Evolutionary conservation across 2,888 invertebrate genomes (phyloP).

Genomic region (Cryptus viduatorius): DNA sequence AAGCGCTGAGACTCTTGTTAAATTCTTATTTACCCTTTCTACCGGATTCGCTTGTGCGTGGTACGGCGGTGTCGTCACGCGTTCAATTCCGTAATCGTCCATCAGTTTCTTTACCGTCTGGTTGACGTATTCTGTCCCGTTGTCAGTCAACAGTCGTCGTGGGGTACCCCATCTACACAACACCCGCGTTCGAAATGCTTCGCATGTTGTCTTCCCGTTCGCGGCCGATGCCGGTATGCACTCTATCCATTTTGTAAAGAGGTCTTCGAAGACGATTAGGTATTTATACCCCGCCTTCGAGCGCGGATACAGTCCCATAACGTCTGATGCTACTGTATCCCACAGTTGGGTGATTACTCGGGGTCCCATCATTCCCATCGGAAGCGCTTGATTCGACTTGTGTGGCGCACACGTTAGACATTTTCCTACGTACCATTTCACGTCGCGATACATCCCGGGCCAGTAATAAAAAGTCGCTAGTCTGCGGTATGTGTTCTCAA

Average conservation of each 20-base stretch:
- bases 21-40: too few relatives aligned
- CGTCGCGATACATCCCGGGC: constrained; percentile 73
- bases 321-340: constrained; percentile 17
- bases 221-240: constrained; percentile 56
- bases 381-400: constrained; percentile 54
- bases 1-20: too few relatives aligned
- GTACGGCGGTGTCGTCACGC: constrained; percentile 29
- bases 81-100: not conserved
- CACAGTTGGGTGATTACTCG: constrained; percentile 32
- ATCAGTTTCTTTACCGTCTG: not conserved
- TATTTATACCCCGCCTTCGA: constrained; percentile 63
- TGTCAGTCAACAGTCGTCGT: constrained; percentile 63
- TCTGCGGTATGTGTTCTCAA: constrained; percentile 69
- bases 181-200: constrained; percentile 57
- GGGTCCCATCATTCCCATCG: constrained; percentile 69
- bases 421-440: constrained; percentile 67
- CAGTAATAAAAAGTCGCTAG: constrained; percentile 71
- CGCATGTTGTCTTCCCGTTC: constrained; percentile 31
- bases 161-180: constrained; percentile 64
- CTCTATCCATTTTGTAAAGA: constrained; percentile 48
- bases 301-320: constrained; percentile 40
- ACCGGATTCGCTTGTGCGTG: constrained; percentile 66
- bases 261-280: not conserved
- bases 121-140: constrained; percentile 67
- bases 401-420: constrained; percentile 70